Percentiles rank a stretch among this genome's conserved stretches.
phyloP scores from a whole-genome alignment of 2,888 invertebrate genomes.

The Cremastinae sp. region DNA sequence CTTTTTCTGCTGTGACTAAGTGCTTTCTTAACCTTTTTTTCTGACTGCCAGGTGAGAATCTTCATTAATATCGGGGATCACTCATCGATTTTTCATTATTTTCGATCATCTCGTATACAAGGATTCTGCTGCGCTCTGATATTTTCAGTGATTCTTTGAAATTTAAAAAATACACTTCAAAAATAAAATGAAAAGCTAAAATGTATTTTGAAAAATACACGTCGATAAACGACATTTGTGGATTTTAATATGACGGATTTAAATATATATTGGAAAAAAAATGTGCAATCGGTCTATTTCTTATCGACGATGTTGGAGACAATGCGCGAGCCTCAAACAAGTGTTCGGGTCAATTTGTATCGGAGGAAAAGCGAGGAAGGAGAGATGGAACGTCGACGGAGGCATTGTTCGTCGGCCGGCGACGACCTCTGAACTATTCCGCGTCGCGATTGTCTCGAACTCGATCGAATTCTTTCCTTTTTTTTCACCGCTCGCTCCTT shows the following conservation, averaged over 20 bases:
- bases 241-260: no score
- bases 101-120: no score
- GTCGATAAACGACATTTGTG: no score
- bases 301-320: no score
- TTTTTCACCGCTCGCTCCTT: conserved; percentile 8
- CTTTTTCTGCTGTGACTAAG: conserved; percentile 43
- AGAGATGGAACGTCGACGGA: conserved; percentile 24
- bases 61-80: conserved; percentile 26
- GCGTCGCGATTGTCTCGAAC: conserved; percentile 64
- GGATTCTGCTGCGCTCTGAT: no score
- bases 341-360: background rate
- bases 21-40: conserved; percentile 46
- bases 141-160: no score
- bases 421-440: conserved; percentile 78
- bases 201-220: no score
- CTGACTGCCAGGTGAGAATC: conserved; percentile 48
- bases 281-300: no score
- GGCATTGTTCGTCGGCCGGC: conserved; percentile 74
- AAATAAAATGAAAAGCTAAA: no score
- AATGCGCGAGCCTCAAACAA: background rate
- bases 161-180: no score
- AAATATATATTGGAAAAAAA: no score
- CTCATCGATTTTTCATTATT: background rate
- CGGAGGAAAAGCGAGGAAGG: background rate
- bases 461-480: conserved; percentile 12